Conservation (phyloP, 2,888 invertebrate genomes). For the Callimorpha dominula region DNA sequence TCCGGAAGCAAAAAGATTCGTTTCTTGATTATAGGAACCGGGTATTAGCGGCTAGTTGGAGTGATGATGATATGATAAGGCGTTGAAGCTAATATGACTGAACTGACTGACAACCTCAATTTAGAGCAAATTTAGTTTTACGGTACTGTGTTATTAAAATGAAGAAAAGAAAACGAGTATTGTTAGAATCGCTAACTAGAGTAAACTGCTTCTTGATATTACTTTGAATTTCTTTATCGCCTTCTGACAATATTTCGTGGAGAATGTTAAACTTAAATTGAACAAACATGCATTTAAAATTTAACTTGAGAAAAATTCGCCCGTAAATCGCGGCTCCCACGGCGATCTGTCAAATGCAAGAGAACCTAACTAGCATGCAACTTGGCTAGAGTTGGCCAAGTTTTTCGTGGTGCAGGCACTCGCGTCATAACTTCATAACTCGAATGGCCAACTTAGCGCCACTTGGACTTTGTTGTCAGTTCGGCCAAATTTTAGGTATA, state of each 20-base stretch:
- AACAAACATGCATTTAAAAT: slow-evolving; percentile 16
- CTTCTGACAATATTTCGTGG: neutral
- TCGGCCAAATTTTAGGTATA: slow-evolving; percentile 26
- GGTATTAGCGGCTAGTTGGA: too few relatives aligned
- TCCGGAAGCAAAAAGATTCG: too few relatives aligned
- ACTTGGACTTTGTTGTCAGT: slow-evolving; percentile 45
- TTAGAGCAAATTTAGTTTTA: neutral
- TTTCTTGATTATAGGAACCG: too few relatives aligned
- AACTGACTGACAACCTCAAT: too few relatives aligned
- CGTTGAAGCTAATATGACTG: too few relatives aligned
- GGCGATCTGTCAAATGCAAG: slow-evolving; percentile 20
- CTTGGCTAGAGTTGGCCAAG: slow-evolving; percentile 33
- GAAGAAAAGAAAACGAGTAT: neutral
- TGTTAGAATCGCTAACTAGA: neutral
- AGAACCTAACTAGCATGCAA: slow-evolving; percentile 46
- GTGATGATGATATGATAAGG: too few relatives aligned
- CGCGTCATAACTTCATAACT: slow-evolving; percentile 49
- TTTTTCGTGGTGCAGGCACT: slow-evolving; percentile 48
- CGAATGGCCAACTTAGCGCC: slow-evolving; percentile 31
- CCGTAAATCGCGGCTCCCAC: slow-evolving; percentile 7
- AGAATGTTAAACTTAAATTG: slow-evolving; percentile 1
- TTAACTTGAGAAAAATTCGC: slow-evolving; percentile 15
- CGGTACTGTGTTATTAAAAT: neutral
- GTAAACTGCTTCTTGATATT: neutral
- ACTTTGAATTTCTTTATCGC: neutral